Evolutionary conservation across 2,888 invertebrate genomes (phyloP).

Genomic region (Hermodice carunculata): DNA sequence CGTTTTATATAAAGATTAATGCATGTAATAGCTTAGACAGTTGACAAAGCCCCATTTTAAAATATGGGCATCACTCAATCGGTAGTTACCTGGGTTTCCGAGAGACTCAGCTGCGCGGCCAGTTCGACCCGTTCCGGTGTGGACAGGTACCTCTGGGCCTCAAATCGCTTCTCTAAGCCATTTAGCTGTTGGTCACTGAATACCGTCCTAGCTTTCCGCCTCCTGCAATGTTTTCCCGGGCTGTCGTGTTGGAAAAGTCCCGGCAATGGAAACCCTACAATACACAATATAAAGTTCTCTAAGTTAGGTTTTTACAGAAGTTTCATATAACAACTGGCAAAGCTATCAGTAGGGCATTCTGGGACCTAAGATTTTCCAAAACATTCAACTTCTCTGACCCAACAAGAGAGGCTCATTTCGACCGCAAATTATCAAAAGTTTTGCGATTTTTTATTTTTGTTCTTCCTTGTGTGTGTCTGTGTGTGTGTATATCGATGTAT

Average conservation of each 20-base stretch:
- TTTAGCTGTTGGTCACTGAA: slow-evolving; percentile 77
- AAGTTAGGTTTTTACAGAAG: background rate
- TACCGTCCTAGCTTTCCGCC: slow-evolving; percentile 96
- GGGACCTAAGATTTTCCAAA: no score
- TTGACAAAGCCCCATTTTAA: no score
- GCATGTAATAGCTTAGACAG: no score
- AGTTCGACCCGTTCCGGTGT: slow-evolving; percentile 96
- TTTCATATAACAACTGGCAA: background rate
- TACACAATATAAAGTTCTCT: background rate
- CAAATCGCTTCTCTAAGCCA: slow-evolving; percentile 93
- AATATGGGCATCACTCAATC: no score
- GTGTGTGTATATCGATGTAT: no score
- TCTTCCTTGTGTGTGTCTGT: no score
- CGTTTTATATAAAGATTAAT: no score
- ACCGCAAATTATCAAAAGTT: no score
- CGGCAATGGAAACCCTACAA: slow-evolving; percentile 42
- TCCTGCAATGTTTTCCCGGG: slow-evolving; percentile 88
- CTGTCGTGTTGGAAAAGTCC: slow-evolving; percentile 74
- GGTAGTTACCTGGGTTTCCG: slow-evolving; percentile 82
- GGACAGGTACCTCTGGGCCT: slow-evolving; percentile 93
- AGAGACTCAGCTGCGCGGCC: slow-evolving; percentile 90
- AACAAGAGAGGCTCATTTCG: no score
- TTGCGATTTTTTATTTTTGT: no score
- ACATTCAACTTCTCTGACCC: no score
- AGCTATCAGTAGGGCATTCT: no score